Evolutionary conservation across 1,140 invertebrate species (phyloP), one percentile per base, ranked within the genome.

Genomic region (Monomorium pharaonis): DNA sequence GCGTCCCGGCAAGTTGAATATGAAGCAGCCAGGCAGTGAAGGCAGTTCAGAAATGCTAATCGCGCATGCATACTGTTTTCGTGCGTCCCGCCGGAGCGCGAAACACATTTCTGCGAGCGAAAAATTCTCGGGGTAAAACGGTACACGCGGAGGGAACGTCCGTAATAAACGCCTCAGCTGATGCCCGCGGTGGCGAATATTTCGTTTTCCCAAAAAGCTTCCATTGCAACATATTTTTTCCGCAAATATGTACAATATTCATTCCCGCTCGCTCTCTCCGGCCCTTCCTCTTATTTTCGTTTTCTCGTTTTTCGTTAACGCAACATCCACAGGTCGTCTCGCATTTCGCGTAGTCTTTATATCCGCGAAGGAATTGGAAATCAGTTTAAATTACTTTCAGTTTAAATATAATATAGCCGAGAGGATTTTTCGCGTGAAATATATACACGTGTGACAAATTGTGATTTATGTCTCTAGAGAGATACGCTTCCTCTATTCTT

Each of bases 1-100:
- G 58, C 56, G 58, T 42, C n/a, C 76, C 27, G 44, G 21, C 78
- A 56, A 44, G 65, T 72, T 81, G 78, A 81, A 81, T 81, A 81
- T 72, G 78, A 81, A 81, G 65, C 78, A 58, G 18, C 78, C n/a
- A 37, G 49, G 33, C 63, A 24, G 63, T 16, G 65, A 44, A 81
- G 65, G 78, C 51, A 72, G 65, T 72, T 81, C 78, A 72, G 78
- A 72, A 81, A 81, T 81, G 78, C 78, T 81, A 81, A 81, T 81
- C 78, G 51, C 65, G 65, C 65, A 81, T 81, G 78, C 78, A 81
- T 81, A 81, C 77, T 72, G 67, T 81, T 81, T 81, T 56, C 78
- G 24, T 27, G 78, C 56, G 27, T 70, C 21, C 51, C 21, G 81
- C 44, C 42, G 42, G 7, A 27, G 51, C 16, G 51, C 16, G 47